Base-by-base conservation (phyloP, 2,888 invertebrate species). In the Ischnus inquisitorius region DNA sequence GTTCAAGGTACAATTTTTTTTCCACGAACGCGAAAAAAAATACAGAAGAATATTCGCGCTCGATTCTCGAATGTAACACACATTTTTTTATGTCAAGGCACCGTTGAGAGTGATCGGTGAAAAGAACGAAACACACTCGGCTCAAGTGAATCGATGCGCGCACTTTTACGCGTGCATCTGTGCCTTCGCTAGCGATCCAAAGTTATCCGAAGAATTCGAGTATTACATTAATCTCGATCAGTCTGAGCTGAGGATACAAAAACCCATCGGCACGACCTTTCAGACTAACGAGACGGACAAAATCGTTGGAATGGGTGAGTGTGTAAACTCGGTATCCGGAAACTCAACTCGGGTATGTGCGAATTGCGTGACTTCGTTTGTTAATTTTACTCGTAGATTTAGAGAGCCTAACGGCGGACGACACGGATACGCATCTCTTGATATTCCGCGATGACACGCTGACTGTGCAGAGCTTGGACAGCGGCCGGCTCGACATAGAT, bases 151-250 rank as follows among this genome's bases (percentile, higher is more conserved):
- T 85, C 94, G 94, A 87, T 97, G 97, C 93, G 94, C 96, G 57
- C 97, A 97, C 92, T 96, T 95, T 92, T 96, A 96, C 92, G 95
- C 96, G 8, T 96, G 96, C 90, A 94, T 96, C 64, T 96, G 96
- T 93, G 96, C 96, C 57, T 96, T 97, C 93, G 95, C 95, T 34
- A 96, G 96, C 90, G 95, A 96, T 92, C 93, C 94, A 12, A 95
- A 95, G 89, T 94, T 96, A 79, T 91, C 94, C 5, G 94, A 95
- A 86, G 96, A 96, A 90, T 96, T 96, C 93, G 93, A 94, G 57
- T 94, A 94, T 90, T 96, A 95, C 87, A 94, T 96, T 46, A 94
- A 94, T 86, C 90, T 94, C 62, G 95, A 95, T 90, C 92, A 93
- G 80, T 88, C 86, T n/a, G 90, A 92, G 81, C 84, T 89, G 14